Evolutionary conservation across 2,797 vertebrate species (phyloP), one percentile per base, ranked within the genome.

Genomic region (Acrossocheilus wenchowensis): DNA sequence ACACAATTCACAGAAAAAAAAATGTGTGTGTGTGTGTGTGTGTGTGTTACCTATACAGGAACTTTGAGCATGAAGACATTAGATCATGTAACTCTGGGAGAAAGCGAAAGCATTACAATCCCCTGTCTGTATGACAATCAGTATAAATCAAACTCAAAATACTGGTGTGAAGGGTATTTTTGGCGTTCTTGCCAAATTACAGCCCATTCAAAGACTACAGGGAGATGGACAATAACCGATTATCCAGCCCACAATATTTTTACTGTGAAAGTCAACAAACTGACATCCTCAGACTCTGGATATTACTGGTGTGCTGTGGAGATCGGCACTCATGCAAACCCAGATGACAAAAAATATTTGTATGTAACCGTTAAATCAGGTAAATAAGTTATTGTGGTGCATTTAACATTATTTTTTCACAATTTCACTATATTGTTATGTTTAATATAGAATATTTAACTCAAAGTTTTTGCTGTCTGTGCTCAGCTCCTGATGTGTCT

Each of bases 401-500:
- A 43, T 26, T 26, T 60, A 41, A 71, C 10, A 2, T 36, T 34
- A 9, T 52, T 48, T 19, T n/a, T 21, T 3, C 0, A 4, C 3
- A 6, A n/a, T 78, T 60, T 26, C 21, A 60, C 9, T 14, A 14
- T 14, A 34, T 30, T 50, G 6, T 10, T 36, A 36, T 36, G 34
- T 72, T 72, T 57, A 2, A n/a, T n/a, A 52, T 2, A 26, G 54
- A 71, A 73, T 30, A 54, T 82, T 39, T 54, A 11, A 52, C 7
- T 26, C 3, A 64, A 10, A 26, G 8, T 64, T 39, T 64, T 39
- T 50, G 6, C 30, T 86, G 45, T 73, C 0, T 72, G 50, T 84
- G 26, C 81, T 72, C 77, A 87, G 90, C 3, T 88, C 85, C 88
- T 60, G 85, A 50, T 84, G 14, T 89, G 45, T 90, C 30, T 64